These are phyloP conservation scores for Calameuta idolon DNA, from an alignment of 2,888 invertebrate species.

Conservation along the genomic window DNA sequence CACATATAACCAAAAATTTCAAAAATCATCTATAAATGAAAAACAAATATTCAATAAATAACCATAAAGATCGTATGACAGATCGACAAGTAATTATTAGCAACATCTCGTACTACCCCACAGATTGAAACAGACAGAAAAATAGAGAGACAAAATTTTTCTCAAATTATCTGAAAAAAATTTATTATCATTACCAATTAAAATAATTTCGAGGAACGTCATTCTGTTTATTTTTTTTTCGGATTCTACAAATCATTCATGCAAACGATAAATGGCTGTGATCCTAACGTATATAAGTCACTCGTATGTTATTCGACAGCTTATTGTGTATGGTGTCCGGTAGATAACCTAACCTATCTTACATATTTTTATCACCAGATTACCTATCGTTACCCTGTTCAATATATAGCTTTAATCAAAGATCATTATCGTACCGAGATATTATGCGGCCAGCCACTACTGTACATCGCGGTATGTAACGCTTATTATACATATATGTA, in stretches of 20 bases:
- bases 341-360: background rate
- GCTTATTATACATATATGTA: conserved; percentile 20
- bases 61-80: too few species aligned
- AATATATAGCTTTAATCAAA: conserved; percentile 32
- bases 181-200: background rate
- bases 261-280: background rate
- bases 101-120: too few species aligned
- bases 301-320: background rate
- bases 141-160: background rate
- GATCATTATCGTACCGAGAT: conserved; percentile 32
- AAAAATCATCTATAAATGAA: too few species aligned
- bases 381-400: background rate
- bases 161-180: background rate
- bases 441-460: conserved; percentile 19
- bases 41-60: too few species aligned
- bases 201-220: too few species aligned
- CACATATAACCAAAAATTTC: too few species aligned
- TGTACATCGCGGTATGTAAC: conserved; percentile 29
- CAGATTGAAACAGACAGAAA: too few species aligned
- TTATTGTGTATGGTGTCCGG: background rate
- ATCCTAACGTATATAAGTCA: background rate
- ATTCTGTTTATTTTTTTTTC: background rate
- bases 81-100: too few species aligned
- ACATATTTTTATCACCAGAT: background rate
- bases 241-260: background rate